Evolutionary conservation across 2,797 vertebrate species (phyloP).

Genomic region (Lagodon rhomboides): DNA sequence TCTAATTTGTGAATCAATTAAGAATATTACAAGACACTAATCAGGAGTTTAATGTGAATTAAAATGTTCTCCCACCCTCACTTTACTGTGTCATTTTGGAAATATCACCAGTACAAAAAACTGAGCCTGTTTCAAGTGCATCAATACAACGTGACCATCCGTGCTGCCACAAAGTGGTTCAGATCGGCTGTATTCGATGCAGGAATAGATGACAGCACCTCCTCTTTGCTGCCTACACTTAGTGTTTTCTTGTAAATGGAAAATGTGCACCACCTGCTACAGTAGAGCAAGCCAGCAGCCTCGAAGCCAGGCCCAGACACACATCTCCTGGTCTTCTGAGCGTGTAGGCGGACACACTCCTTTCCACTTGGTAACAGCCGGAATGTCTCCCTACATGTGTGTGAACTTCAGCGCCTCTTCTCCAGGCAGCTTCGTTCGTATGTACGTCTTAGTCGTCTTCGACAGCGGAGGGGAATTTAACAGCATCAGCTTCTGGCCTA

Average conservation of each 20-base stretch:
- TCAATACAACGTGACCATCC: conserved; percentile 44
- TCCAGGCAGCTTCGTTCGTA: conserved; percentile 44
- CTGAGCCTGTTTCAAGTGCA: conserved; percentile 36
- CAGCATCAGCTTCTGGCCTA: conserved; percentile 13
- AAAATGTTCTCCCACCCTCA: not conserved
- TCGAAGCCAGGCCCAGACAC: conserved; percentile 76
- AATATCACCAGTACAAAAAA: conserved; percentile 8
- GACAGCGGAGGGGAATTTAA: conserved; percentile 21
- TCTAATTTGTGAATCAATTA: conserved; percentile 11
- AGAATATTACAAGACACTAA: not conserved
- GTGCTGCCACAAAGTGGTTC: conserved; percentile 52
- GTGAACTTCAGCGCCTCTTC: conserved; percentile 65
- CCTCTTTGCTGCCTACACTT: conserved; percentile 77
- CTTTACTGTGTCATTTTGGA: conserved; percentile 26
- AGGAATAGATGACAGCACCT: conserved; percentile 76
- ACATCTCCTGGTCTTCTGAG: conserved; percentile 70
- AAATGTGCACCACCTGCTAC: conserved; percentile 80
- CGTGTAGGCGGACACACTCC: conserved; percentile 76
- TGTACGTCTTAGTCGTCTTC: conserved; percentile 36
- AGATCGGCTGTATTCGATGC: conserved; percentile 55
- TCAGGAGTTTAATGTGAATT: conserved; percentile 3
- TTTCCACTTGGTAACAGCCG: conserved; percentile 69
- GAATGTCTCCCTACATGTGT: conserved; percentile 64
- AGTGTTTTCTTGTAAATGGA: conserved; percentile 77
- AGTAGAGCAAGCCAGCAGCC: conserved; percentile 76